Conservation (phyloP, 2,797 vertebrate genomes). For the Tauraco hartlaubi region DNA sequence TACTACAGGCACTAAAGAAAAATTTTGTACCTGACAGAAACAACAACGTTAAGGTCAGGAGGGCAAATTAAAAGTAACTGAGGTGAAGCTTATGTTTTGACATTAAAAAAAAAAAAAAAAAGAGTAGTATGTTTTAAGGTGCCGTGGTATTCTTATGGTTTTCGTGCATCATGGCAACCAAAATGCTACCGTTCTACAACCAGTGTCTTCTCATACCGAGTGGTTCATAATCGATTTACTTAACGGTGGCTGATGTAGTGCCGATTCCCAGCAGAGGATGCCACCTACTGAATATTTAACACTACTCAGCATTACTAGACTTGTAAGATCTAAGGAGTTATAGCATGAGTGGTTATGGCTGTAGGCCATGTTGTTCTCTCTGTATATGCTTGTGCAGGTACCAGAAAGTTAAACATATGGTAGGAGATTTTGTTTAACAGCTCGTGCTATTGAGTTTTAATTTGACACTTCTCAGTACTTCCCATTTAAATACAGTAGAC, state of each 20-base stretch:
- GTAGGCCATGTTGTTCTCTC: neutral
- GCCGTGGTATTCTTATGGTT: neutral
- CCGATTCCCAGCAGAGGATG: neutral
- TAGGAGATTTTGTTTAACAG: neutral
- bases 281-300: neutral
- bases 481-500: neutral
- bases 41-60: neutral
- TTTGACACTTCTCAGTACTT: neutral
- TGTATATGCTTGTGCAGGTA: neutral
- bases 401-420: neutral
- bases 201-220: neutral
- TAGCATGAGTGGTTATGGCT: neutral
- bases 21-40: neutral
- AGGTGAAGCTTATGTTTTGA: neutral
- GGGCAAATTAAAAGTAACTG: neutral
- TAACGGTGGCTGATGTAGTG: neutral
- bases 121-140: neutral
- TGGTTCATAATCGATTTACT: neutral
- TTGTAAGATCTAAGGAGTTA: neutral
- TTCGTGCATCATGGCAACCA: neutral
- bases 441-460: neutral
- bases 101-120: neutral
- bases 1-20: neutral
- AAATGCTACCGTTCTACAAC: neutral
- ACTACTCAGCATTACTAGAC: neutral